Evolutionary conservation across 2,113 vertebrate genomes (phyloP).

Genomic region (Sprattus sprattus): DNA sequence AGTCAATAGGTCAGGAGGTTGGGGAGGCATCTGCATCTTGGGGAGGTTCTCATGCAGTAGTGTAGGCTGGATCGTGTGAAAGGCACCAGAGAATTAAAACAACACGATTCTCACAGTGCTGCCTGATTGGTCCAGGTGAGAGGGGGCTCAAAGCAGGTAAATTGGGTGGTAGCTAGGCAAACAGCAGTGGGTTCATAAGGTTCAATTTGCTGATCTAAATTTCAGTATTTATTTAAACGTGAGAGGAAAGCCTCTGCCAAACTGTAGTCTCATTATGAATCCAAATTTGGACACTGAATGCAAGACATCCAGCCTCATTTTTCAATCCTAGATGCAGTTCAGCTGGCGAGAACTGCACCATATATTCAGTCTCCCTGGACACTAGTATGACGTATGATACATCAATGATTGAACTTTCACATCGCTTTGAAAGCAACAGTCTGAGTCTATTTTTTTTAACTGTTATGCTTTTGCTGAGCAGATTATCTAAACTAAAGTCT

Average conservation of each 20-base stretch:
- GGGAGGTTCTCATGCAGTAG: too few relatives aligned
- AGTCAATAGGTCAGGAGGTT: too few relatives aligned
- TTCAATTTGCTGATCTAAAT: too few relatives aligned
- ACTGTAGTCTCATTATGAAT: slow-evolving; percentile 7
- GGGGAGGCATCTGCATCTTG: too few relatives aligned
- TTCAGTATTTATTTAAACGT: background rate
- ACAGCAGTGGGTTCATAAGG: too few relatives aligned
- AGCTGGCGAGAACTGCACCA: slow-evolving; percentile 21
- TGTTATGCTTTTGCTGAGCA: background rate
- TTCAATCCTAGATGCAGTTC: slow-evolving; percentile 26
- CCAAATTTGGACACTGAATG: slow-evolving; percentile 46
- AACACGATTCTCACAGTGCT: too few relatives aligned
- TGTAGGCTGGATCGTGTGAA: too few relatives aligned
- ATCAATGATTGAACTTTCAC: slow-evolving; percentile 32
- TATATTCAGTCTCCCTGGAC: slow-evolving; percentile 31
- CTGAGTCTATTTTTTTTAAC: background rate
- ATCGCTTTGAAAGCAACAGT: slow-evolving; percentile 18
- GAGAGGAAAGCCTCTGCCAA: background rate
- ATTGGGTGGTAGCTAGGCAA: too few relatives aligned
- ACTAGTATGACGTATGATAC: slow-evolving; percentile 35
- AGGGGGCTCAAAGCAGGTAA: too few relatives aligned
- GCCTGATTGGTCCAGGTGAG: too few relatives aligned
- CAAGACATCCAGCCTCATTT: slow-evolving; percentile 35
- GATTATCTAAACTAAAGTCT: background rate
- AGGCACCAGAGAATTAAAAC: too few relatives aligned